A percentile compares a stretch with the other conserved stretches of the same genome.
phyloP scores from a whole-genome alignment of 2,113 vertebrate species.

The Rostratula benghalensis region DNA sequence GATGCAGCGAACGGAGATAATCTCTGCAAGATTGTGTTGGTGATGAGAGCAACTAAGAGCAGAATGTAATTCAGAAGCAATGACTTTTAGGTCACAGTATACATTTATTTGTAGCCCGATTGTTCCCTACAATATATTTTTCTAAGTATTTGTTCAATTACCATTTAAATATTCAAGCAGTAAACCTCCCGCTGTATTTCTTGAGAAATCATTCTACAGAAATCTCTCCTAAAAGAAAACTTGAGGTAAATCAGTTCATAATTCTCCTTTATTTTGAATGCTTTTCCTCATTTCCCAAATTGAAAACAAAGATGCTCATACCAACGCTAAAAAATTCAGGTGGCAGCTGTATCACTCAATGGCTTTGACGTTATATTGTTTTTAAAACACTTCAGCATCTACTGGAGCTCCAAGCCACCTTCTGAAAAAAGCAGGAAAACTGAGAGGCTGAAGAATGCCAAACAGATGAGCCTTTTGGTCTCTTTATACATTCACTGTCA shows the following conservation, averaged over 20 bases:
- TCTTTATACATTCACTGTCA: background rate
- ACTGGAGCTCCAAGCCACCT: background rate
- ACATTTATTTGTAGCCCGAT: background rate
- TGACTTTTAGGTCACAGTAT: background rate
- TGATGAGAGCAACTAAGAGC: background rate
- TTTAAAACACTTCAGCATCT: background rate
- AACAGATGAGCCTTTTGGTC: background rate
- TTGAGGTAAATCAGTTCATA: fast-evolving
- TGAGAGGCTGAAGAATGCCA: background rate
- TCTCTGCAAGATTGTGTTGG: background rate
- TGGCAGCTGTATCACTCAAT: background rate
- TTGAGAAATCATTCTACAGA: background rate
- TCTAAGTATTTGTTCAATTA: background rate
- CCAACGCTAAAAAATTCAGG: background rate
- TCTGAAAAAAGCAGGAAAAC: background rate
- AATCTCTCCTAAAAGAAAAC: background rate
- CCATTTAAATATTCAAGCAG: background rate
- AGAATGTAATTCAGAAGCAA: background rate
- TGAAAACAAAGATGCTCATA: background rate
- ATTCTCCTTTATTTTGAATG: background rate
- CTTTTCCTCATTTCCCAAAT: background rate
- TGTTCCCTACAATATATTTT: background rate
- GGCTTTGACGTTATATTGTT: background rate
- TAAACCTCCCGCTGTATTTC: background rate
- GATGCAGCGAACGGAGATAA: background rate